Base-by-base conservation (phyloP, 2,888 invertebrate species). In the Torymus auratus region DNA sequence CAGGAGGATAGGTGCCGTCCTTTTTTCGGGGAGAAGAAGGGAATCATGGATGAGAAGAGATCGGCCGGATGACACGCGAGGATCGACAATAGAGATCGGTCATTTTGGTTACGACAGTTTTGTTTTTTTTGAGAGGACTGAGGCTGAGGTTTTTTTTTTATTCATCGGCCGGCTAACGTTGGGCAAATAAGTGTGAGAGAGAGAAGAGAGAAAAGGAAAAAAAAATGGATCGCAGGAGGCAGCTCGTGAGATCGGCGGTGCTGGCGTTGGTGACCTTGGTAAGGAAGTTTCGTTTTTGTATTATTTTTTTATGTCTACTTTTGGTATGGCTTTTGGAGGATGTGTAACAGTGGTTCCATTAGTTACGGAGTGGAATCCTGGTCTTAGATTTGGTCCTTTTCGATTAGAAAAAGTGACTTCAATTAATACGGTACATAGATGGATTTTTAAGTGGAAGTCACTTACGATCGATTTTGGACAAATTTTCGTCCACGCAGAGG, bases 31-130 rank as follows among this genome's bases (percentile, higher is more conserved):
- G 5, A 7, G 28, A 28, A 28, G 3, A 28, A 28, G 28, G 28
- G 28, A 50, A 61, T 53, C 61, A 76, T 76, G 76, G 41, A 69
- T 17, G 68, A 61, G 68, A 67, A 50, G 11, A 13, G 52, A 58
- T 17, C 74, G 50, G 79, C 62, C 50, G 61, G 73, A 55, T 79
- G 73, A 79, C 69, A 65, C 56, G 23, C 10, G 60, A 1, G n/a
- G 28, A 28, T 28, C 28, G 28, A 28, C 28, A 4, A 28, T 28
- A 28, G 3, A 28, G 7, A 28, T 28, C 28, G 28, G 28, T 28
- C 28, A 20, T 70, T 62, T 52, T 17, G 1, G 28, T 5, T 62
- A 28, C 2, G 50, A 50, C 11, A 3, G 15, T 14, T 0, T 12
- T 23, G 41, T 12, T 52, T 53, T n/a, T 62, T 65, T 3, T 3